phyloP scores from a whole-genome alignment of 2,113 vertebrate species.

The Psephotus haematonotus region DNA sequence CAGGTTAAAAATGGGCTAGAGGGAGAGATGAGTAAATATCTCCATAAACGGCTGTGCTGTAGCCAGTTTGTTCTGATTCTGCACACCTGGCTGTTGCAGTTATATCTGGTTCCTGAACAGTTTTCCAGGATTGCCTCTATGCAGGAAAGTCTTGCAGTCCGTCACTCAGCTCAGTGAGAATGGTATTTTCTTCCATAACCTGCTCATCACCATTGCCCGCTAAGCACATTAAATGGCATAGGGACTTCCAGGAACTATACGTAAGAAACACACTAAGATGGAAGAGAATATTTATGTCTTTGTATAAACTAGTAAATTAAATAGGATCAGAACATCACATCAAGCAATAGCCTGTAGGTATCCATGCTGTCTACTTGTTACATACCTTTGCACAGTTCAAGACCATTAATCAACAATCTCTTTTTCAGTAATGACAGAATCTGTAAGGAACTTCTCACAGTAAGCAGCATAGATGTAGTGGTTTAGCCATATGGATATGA shows the following conservation, averaged over 20 bases:
- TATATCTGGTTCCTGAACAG: neutral
- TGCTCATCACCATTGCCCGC: accelerated
- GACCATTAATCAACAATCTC: neutral
- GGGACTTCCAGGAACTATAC: neutral
- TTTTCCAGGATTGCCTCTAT: neutral
- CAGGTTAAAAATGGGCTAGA: neutral
- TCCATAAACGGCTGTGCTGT: neutral
- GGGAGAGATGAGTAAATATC: neutral
- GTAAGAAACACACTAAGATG: neutral
- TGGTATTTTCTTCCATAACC: neutral
- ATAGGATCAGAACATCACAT: neutral
- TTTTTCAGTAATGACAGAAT: neutral
- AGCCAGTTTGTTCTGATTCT: neutral
- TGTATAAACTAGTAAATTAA: neutral
- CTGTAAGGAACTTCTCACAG: neutral
- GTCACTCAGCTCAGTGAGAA: neutral
- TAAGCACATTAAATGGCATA: neutral
- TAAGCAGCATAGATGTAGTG: neutral
- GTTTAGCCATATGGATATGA: neutral
- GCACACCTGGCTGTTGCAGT: neutral
- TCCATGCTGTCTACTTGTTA: neutral
- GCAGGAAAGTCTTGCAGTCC: neutral
- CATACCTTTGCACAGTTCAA: neutral
- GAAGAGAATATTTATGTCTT: neutral
- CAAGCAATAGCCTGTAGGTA: neutral